These are phyloP conservation scores for Athene noctua DNA, from an alignment of 2,113 vertebrate species.

Conservation along the genomic window DNA sequence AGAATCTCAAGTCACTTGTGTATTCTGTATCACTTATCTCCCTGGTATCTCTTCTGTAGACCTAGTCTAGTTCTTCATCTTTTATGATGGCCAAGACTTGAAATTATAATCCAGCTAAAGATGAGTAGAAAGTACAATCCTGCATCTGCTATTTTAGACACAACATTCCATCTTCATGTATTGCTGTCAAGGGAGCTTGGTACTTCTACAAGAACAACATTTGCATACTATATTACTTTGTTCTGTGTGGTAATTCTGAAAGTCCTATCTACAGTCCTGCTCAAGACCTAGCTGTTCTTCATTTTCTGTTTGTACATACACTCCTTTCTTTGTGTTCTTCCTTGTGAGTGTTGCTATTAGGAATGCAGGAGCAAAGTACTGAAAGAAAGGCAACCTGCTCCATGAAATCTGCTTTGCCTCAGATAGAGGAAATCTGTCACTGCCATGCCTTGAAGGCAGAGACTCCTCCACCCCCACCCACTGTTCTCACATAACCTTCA, in stretches of 20 bases:
- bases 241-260: neutral
- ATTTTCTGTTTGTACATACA: neutral
- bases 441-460: neutral
- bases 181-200: neutral
- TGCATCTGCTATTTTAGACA: neutral
- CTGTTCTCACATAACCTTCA: neutral
- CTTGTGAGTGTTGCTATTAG: neutral
- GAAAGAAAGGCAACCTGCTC: neutral
- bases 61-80: neutral
- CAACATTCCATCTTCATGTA: neutral
- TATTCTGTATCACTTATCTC: neutral
- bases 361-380: neutral
- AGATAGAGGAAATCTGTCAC: neutral
- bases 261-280: neutral
- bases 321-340: neutral
- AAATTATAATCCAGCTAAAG: neutral
- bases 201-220: neutral
- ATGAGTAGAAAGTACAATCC: neutral
- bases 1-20: neutral
- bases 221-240: neutral
- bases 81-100: neutral
- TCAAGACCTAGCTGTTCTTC: neutral
- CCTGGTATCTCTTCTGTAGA: neutral
- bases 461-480: accelerated
- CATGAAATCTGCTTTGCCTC: neutral